Evolutionary conservation across 2,113 vertebrate genomes (phyloP).

Genomic region (Gnathonemus longibarbis): DNA sequence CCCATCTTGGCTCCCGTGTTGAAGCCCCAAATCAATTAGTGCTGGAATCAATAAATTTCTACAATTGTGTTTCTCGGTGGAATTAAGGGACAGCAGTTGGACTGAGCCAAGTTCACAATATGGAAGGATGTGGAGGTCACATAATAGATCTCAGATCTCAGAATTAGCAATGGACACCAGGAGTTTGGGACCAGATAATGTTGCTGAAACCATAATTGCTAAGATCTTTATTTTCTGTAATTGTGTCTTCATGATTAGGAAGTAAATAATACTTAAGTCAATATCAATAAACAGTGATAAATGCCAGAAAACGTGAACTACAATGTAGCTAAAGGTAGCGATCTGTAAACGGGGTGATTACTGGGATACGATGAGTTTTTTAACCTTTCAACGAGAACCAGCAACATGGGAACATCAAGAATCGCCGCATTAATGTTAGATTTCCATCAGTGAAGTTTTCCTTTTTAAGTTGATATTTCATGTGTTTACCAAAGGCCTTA

Average conservation of each 20-base stretch:
- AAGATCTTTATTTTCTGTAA: background rate
- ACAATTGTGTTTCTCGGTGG: background rate
- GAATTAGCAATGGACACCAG: background rate
- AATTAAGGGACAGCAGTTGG: background rate
- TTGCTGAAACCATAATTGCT: background rate
- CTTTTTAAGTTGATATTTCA: background rate
- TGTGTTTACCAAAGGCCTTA: background rate
- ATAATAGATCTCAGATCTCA: background rate
- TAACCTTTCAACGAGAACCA: background rate
- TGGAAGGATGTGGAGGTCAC: background rate
- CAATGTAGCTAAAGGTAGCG: background rate
- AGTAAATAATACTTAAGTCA: background rate
- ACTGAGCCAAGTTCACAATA: background rate
- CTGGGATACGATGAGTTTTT: background rate
- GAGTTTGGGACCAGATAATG: background rate
- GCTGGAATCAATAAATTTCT: constrained; percentile 3
- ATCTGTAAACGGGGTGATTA: background rate
- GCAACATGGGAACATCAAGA: background rate
- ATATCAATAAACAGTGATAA: background rate
- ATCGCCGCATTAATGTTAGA: background rate
- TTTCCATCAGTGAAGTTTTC: background rate
- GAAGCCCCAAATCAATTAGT: constrained; percentile 13
- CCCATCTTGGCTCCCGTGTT: background rate
- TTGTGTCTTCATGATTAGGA: background rate
- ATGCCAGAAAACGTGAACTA: background rate